Base-by-base conservation (phyloP, 2,797 vertebrate species). In the Pipistrellus nathusii region DNA sequence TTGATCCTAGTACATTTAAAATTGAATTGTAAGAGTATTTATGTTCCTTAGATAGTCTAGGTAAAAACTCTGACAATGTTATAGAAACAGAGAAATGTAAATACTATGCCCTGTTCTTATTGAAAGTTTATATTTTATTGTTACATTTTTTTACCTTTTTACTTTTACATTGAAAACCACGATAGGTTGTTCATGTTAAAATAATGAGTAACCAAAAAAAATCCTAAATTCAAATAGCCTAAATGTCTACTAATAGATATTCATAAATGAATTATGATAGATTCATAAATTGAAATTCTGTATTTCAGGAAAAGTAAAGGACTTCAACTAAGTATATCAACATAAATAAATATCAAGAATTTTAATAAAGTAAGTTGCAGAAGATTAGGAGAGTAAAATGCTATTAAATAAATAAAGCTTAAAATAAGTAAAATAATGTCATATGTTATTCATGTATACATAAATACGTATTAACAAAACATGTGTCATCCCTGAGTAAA, bases 51-150 rank as follows among this genome's bases (percentile, higher is more conserved):
- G 23, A 59, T 2, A 48, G 6, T 91, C 30, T 85, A 59, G 3
- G n/a, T 91, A 88, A 87, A 91, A 55, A 78, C 38, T 84, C 32
- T 83, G 25, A 88, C 20, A 81, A 80, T 85, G 80, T 80, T 55
- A 88, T 5, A 46, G 32, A 90, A 55, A 93, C 14, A 92, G 55
- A 91, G 30, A 88, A 75, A 89, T 95, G 90, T 78, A 95, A 85
- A 77, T 89, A 7, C 1, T 71, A 1, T 55, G 30, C 9, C 4
- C 30, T 92, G 64, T 71, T 85, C 30, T 64, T 91, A 27, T 0
- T 64, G 13, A 9, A 86, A 85, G 7, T 76, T 66, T 86, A 53
- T 13, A 91, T 90, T 78, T 76, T 23, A 85, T 69, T 62, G 11
- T 62, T 86, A 57, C 4, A 30, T 18, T 51, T 84, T 83, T 83